Evolutionary conservation across 2,797 vertebrate species (phyloP).

Genomic region (Buphagus erythrorhynchus): DNA sequence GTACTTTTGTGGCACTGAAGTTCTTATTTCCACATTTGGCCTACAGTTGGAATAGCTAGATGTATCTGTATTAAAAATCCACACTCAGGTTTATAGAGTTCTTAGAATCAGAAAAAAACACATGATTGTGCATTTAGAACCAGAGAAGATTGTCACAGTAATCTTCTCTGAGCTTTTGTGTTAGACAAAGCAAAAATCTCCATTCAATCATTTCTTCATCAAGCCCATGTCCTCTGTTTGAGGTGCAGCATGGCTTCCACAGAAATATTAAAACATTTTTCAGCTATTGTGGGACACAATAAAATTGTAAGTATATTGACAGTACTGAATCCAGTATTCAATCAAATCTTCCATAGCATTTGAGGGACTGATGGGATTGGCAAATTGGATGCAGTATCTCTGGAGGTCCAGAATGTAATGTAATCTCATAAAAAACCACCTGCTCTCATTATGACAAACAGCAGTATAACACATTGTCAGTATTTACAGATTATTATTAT

Average conservation of each 20-base stretch:
- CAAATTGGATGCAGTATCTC: background rate
- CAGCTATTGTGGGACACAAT: background rate
- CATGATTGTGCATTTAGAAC: accelerated
- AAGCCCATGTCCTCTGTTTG: background rate
- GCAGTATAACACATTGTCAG: background rate
- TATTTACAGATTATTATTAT: background rate
- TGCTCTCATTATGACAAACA: conserved; percentile 16
- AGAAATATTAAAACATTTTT: background rate
- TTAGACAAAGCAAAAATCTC: background rate
- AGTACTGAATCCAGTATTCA: background rate
- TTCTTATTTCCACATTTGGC: background rate
- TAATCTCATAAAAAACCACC: conserved; percentile 29
- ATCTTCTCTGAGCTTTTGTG: background rate
- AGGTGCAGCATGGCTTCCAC: background rate
- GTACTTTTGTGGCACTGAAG: background rate
- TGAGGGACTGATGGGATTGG: background rate
- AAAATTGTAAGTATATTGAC: background rate
- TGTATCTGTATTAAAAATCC: background rate
- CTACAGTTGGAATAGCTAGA: background rate
- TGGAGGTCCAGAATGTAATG: background rate
- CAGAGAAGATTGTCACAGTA: background rate
- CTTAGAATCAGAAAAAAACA: background rate
- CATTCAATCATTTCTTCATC: background rate
- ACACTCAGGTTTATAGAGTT: background rate
- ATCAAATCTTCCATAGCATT: background rate